Evolutionary conservation across 2,797 vertebrate species (phyloP).

Genomic region (Cossypha dichroa): DNA sequence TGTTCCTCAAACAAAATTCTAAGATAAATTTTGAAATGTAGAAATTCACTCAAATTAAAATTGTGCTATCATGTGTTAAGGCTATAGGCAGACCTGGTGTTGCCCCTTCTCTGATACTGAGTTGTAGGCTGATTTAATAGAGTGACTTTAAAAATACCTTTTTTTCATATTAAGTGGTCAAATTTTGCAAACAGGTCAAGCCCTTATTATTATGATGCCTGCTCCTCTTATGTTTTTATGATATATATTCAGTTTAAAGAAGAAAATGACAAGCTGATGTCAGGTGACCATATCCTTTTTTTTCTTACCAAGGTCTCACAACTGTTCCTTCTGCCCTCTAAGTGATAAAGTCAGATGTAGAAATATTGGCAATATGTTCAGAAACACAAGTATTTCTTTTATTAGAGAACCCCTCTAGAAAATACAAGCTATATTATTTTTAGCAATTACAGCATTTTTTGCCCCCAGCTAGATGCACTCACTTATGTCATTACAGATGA

Average conservation of each 20-base stretch:
- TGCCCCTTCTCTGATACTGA: not conserved
- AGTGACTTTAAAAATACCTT: not conserved
- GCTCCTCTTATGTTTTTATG: not conserved
- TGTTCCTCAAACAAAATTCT: not conserved
- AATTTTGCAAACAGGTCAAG: not conserved
- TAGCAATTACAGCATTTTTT: not conserved
- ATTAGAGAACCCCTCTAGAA: not conserved
- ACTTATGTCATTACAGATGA: not conserved
- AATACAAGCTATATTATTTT: not conserved
- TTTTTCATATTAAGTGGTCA: not conserved
- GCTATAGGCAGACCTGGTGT: not conserved
- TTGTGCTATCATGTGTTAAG: not conserved
- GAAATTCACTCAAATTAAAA: not conserved
- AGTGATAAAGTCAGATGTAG: not conserved
- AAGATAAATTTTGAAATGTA: not conserved
- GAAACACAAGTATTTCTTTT: not conserved
- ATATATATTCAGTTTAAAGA: not conserved
- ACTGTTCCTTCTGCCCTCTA: not conserved
- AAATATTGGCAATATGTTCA: not conserved
- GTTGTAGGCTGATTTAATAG: not conserved
- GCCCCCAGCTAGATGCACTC: not conserved
- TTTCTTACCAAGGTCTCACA: not conserved
- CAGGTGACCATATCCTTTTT: not conserved
- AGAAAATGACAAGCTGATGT: not conserved
- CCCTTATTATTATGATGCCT: not conserved